These are phyloP conservation scores for Macrosiphum euphorbiae DNA, from an alignment of 2,888 invertebrate species.

Conservation along the genomic window DNA sequence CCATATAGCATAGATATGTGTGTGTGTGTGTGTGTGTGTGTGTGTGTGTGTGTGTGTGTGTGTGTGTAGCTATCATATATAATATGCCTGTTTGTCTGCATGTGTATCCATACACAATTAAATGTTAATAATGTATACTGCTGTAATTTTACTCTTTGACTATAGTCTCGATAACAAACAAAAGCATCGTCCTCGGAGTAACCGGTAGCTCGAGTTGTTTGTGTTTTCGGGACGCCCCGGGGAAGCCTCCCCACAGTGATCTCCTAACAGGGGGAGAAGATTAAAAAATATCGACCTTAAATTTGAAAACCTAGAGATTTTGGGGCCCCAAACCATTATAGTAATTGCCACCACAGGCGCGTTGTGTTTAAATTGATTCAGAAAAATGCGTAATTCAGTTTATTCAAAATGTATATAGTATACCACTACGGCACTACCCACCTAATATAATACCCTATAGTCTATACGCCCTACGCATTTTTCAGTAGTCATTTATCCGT, in stretches of 20 bases:
- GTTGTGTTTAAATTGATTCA: background rate
- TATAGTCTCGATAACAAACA: slow-evolving; percentile 22
- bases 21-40: no score
- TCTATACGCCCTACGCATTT: background rate
- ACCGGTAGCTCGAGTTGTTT: slow-evolving; percentile 41
- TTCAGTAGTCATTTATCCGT: background rate
- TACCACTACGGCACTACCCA: no score
- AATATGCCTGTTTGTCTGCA: background rate
- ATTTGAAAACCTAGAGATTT: slow-evolving; percentile 16
- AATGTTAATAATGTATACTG: background rate
- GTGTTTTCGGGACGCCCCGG: slow-evolving; percentile 3
- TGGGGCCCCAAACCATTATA: slow-evolving; percentile 24
- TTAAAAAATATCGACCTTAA: slow-evolving; percentile 20
- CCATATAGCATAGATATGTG: background rate
- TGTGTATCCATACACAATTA: background rate
- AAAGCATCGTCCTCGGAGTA: background rate
- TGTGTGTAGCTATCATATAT: no score
- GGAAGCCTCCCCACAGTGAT: slow-evolving; percentile 3
- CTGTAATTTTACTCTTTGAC: slow-evolving; percentile 26
- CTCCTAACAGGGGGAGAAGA: slow-evolving; percentile 1
- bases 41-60: background rate
- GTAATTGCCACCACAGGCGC: slow-evolving; percentile 41
- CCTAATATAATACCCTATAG: background rate
- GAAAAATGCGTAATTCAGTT: background rate
- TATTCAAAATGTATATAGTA: background rate